These are phyloP conservation scores for Pelmatolapia mariae DNA, from an alignment of 2,113 vertebrate species.

Conservation along the genomic window DNA sequence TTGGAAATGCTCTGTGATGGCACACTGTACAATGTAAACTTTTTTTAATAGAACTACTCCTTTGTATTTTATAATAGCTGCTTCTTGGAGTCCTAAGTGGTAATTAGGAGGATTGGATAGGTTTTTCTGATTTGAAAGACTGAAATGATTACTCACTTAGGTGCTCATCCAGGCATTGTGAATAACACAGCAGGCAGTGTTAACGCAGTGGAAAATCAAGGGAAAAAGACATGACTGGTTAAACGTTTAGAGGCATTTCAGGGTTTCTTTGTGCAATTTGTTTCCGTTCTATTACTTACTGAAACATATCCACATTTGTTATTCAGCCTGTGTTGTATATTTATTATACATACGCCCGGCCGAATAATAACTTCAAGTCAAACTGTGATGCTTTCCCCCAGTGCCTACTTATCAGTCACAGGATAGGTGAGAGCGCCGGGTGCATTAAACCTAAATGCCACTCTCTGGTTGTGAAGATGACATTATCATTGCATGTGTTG, in stretches of 20 bases:
- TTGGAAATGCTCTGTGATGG: not conserved
- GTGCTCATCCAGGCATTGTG: not conserved
- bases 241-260: not conserved
- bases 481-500: conserved; percentile 43
- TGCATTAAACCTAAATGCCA: conserved; percentile 15
- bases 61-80: not conserved
- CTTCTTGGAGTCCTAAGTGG: not conserved
- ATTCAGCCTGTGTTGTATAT: not conserved
- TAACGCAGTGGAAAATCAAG: not conserved
- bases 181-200: not conserved
- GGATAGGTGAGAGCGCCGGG: not conserved
- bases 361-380: not conserved
- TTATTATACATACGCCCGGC: not conserved
- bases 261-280: not conserved
- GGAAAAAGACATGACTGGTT: not conserved
- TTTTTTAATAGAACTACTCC: not conserved
- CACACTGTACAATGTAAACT: not conserved
- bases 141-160: not conserved
- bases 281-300: not conserved
- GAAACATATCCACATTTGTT: not conserved
- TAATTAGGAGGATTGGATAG: not conserved
- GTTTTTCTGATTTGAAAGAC: not conserved
- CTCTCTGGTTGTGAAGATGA: conserved; percentile 1
- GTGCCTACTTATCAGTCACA: not conserved
- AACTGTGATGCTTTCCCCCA: not conserved